These are phyloP conservation scores for Mirza zaza DNA, from an alignment of 2,113 vertebrate species.

Conservation along the genomic window DNA sequence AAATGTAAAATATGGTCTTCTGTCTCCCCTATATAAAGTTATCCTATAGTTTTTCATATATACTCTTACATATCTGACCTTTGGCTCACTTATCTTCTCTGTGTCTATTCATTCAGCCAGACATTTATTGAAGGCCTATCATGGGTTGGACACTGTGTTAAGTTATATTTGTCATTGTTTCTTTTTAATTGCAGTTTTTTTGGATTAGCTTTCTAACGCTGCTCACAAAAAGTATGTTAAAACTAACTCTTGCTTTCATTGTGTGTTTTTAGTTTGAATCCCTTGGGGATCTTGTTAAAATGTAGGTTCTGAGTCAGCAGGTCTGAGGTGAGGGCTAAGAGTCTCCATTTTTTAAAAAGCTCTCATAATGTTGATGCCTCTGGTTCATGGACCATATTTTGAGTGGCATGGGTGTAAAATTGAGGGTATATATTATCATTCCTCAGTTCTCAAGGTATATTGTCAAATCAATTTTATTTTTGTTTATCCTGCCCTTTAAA, in stretches of 20 bases:
- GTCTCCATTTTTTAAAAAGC: background rate
- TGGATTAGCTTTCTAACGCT: background rate
- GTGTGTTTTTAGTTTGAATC: background rate
- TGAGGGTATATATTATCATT: background rate
- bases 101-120: background rate
- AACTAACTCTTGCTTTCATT: background rate
- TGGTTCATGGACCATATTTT: background rate
- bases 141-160: background rate
- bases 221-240: background rate
- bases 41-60: background rate
- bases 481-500: background rate
- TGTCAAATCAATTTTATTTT: slow-evolving; percentile 21
- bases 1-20: background rate
- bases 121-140: background rate
- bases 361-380: background rate
- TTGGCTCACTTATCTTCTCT: background rate
- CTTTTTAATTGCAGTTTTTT: background rate
- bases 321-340: background rate
- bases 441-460: background rate
- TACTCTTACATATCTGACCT: background rate
- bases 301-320: background rate
- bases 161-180: background rate
- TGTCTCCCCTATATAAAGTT: background rate
- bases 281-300: background rate
- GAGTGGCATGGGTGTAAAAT: background rate